Evolutionary conservation across 2,113 vertebrate species (phyloP), one percentile per base, ranked within the genome.

Genomic region (Tetrao urogallus): DNA sequence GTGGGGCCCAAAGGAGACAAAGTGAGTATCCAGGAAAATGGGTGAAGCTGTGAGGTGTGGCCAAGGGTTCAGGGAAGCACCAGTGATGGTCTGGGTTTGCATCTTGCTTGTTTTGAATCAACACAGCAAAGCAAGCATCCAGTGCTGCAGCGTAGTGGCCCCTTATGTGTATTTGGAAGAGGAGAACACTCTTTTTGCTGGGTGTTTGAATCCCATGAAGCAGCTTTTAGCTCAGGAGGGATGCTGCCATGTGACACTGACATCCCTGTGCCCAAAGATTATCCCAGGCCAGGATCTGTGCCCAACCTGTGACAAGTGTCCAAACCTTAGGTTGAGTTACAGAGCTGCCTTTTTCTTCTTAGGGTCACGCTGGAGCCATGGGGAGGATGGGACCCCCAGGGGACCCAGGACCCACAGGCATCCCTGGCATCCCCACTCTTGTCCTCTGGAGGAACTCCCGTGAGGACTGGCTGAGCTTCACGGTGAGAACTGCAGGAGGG

Each of bases 1-100:
- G 90, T 92, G 78, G 99, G 99, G 38, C 97, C 98, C 60, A 99
- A 99, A 97, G 99, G 99, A 91, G 97, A 98, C 90, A 98, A 98
- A 97, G 99, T 99, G 96, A 97, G 92, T 81, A 20, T 10, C 16
- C 28, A 56, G 14, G 11, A 17, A 54, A 52, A 5, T 1, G 2
- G 0, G 0, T 57, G 18, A 7, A 14, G 12, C 19, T 7, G 3
- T 0, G 0, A 30, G 13, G 0, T 12, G 19, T 60, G 38, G 3
- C 43, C 21, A 8, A 24, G 69, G 27, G 15, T 45, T 11, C 2
- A 2, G 32, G 54, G 40, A 47, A 73, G 27, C 7, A 12, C 15
- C 7, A 2, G 0, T 0, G 1, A 2, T 15, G n/a, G 7, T 42
- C 63, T 76, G 76, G 63, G 57, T 13, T 67, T 58, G 8, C 60